Base-by-base conservation (phyloP, 2,888 invertebrate species). In the Acanthococcus lagerstroemiae region DNA sequence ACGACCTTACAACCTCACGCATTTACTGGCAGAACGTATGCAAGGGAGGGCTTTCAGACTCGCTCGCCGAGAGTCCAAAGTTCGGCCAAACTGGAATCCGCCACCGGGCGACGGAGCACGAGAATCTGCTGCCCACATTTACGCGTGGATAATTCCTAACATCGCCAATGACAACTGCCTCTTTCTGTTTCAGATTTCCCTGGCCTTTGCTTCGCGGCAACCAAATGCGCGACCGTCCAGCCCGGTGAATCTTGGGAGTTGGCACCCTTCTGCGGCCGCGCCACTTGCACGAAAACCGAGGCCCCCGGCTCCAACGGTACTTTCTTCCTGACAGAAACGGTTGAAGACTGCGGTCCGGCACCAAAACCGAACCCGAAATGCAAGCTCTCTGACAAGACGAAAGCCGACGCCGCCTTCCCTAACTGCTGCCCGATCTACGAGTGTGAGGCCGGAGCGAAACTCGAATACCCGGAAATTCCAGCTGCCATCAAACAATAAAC, bases 121-220 rank as follows among this genome's bases (percentile, higher is more conserved):
- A n/a, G n/a, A n/a, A n/a, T n/a, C n/a, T n/a, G n/a, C n/a, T n/a
- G n/a, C n/a, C n/a, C n/a, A n/a, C n/a, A n/a, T n/a, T n/a, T n/a
- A n/a, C n/a, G n/a, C n/a, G n/a, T n/a, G n/a, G n/a, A n/a, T n/a
- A n/a, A 15, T 9, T 6, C 15, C 37, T 30, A 9, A 6, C 37
- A 6, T 9, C 6, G 15, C 37, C 37, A 9, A 9, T 15, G 15
- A 30, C 6, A 6, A 9, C 15, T 6, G 15, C 6, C 37, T 30
- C 15, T 30, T 30, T 37, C n/a, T 3, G 37, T 37, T 37, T 37
- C 76, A 84, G 92, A 93, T 77, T 93, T 92, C 81, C 92, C 92
- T 55, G 90, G 89, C 45, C 84, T 88, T 83, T 93, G 92, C 75
- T 93, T 92, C 78, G 92, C 92, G 0, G 90, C 91, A 4, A 93